Evolutionary conservation across 2,888 invertebrate species (phyloP), one percentile per base, ranked within the genome.

Genomic region (Epinotia ramella): DNA sequence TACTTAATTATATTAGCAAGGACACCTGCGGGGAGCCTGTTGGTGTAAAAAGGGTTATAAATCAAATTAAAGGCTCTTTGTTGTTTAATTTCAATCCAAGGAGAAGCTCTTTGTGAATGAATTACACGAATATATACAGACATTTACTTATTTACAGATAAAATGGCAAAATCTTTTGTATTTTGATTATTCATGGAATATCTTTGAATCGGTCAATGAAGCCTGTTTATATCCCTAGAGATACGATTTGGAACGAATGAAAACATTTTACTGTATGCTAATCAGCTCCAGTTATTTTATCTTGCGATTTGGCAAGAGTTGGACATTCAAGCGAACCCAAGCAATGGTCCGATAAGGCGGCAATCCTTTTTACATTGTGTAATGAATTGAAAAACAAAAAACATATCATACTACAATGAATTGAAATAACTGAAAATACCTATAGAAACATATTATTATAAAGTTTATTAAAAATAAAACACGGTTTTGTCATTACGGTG

Each of bases 301-400:
- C 63, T 71, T 56, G 53, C 20, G 20, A 71, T 71, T 71, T 64
- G 71, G 71, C 63, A 64, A 63, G 56, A 71, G 53, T 64, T 24
- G 63, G 71, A 11, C 53, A 56, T 53, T 28, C 12, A 20, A 71
- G 62, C 40, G 11, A 20, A 53, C 70, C 70, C 62, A 71, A n/a
- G 40, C 18, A 40, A 53, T 16, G 59, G 59, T 16, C 2, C 20
- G 71, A 71, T 71, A 71, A 63, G 63, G 44, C 16, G 40, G 16
- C 53, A 63, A 20, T 24, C 44, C 46, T 60, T 3, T 69, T 69
- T 49, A 59, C 60, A 60, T 69, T 40, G 33, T n/a, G 9, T 40
- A 5, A 67, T 60, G 60, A 60, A 60, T 60, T 16, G 24, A 49
- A 33, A 33, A 33, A 33, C 33, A 33, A 7, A 33, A 33, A 7